Evolutionary conservation across 1,140 invertebrate genomes (phyloP), one percentile per base, ranked within the genome.

Genomic region (Hermetia illucens): DNA sequence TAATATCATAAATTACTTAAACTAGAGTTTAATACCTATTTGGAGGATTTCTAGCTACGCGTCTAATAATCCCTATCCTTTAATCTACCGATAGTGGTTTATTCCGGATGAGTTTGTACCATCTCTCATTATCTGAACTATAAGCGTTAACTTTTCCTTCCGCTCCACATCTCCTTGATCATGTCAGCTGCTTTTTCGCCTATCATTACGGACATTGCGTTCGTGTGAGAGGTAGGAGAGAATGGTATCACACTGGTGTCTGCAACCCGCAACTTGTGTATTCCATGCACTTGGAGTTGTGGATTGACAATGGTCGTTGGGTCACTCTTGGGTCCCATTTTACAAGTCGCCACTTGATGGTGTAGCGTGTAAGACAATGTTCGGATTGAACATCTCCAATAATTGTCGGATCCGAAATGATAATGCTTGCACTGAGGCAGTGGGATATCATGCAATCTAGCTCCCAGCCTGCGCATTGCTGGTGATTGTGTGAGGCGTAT

Each of bases 141-240:
- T n/a, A n/a, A n/a, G n/a, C n/a, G n/a, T n/a, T n/a, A n/a, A n/a
- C n/a, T n/a, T n/a, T n/a, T n/a, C n/a, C n/a, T n/a, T n/a, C n/a
- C n/a, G n/a, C n/a, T n/a, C 74, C 74, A 76, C 34, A 64, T 56
- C 36, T 65, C 55, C 47, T 76, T 79, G 20, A 92, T 83, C 51
- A 90, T 68, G 54, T 89, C 80, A n/a, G 82, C 72, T 1, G 69
- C 79, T 55, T 85, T 88, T 61, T 91, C 86, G 0, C 73, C 86
- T 30, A 90, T 76, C 84, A 90, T 88, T 36, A 71, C 71, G n/a
- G 75, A 70, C 0, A 71, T 71, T 2, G 75, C 76, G 36, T 74
- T 78, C 0, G 75, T 70, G 50, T 84, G 79, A 1, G 75, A 79
- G 1, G 63, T 64, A 4, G 75, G 65, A 17, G 79, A 67, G 5